Conservation (phyloP, 2,797 vertebrate species). For the Amblyopsis hoosieri region DNA sequence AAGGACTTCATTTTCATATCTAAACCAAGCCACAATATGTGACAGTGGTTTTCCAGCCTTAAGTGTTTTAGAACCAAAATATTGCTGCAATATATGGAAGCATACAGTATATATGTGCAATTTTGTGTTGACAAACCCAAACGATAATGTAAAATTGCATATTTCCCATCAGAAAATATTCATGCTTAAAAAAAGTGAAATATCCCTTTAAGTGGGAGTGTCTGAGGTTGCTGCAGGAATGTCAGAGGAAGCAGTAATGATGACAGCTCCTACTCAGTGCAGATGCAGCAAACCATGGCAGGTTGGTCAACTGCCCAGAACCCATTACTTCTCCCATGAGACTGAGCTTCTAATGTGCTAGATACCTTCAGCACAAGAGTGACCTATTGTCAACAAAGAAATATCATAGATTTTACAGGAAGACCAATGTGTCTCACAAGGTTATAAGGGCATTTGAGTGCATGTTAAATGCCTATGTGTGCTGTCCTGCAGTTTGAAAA, state of each 20-base stretch:
- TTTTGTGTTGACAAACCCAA: too few relatives aligned
- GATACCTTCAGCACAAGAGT: conserved; percentile 77
- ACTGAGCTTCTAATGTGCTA: conserved; percentile 81
- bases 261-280: conserved; percentile 82
- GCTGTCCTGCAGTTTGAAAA: conserved; percentile 28
- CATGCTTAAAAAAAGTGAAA: conserved; percentile 69
- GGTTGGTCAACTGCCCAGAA: conserved; percentile 83
- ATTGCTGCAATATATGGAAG: too few relatives aligned
- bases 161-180: conserved; percentile 19
- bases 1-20: too few relatives aligned
- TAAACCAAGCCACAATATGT: too few relatives aligned
- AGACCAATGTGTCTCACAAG: conserved; percentile 70
- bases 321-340: conserved; percentile 81
- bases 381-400: conserved; percentile 81
- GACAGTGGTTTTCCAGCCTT: too few relatives aligned
- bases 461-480: conserved; percentile 24
- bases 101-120: too few relatives aligned
- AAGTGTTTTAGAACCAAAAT: too few relatives aligned
- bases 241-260: conserved; percentile 81
- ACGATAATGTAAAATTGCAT: too few relatives aligned
- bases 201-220: conserved; percentile 74
- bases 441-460: conserved; percentile 58
- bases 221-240: conserved; percentile 76
- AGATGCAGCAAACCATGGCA: conserved; percentile 83
- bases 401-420: conserved; percentile 72